Conservation (phyloP, 2,113 vertebrate species). For the Podarcis cretensis region DNA sequence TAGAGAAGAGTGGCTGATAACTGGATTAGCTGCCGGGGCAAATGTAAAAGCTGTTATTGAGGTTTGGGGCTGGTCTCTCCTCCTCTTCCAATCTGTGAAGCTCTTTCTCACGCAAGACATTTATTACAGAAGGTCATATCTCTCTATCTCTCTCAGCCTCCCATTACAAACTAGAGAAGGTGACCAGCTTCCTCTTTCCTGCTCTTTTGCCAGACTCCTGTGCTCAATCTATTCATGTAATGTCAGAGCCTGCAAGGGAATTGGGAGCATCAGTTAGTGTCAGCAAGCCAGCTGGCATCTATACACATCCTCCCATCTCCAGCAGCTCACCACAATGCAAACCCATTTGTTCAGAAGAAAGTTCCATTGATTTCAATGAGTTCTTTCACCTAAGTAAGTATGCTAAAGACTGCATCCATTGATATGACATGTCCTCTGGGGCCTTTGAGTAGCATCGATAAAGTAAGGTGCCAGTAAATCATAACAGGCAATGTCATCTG, state of each 20-base stretch:
- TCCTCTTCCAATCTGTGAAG: background rate
- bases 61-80: background rate
- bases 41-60: background rate
- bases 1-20: background rate
- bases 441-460: conserved; percentile 27
- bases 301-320: background rate
- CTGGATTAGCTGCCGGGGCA: background rate
- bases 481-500: background rate
- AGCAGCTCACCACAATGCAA: background rate
- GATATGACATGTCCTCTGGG: conserved; percentile 10
- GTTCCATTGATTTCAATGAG: background rate
- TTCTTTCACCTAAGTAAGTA: background rate
- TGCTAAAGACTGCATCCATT: background rate
- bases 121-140: background rate
- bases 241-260: background rate
- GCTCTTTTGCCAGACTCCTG: background rate
- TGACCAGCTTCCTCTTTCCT: background rate
- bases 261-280: background rate
- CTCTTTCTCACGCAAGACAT: background rate
- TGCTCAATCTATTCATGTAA: background rate
- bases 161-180: background rate
- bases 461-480: conserved; percentile 38
- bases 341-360: background rate
- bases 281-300: background rate
- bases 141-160: background rate